These are phyloP conservation scores for Eremophila alpestris DNA, from an alignment of 2,797 vertebrate species.

Conservation along the genomic window DNA sequence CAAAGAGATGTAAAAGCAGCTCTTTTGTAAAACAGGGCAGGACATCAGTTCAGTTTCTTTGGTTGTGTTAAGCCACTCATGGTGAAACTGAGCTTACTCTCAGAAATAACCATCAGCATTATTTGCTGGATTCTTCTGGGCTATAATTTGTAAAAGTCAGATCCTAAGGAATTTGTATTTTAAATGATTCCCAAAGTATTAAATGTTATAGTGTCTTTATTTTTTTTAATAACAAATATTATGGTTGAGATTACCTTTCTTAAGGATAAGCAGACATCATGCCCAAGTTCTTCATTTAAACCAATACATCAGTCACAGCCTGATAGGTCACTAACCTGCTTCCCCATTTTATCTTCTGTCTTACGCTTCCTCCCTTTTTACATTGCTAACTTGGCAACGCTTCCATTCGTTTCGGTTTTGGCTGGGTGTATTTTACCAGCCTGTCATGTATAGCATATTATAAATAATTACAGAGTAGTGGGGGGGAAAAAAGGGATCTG, in stretches of 20 bases:
- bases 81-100: neutral
- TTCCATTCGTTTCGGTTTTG: neutral
- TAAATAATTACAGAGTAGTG: constrained; percentile 39
- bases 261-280: neutral
- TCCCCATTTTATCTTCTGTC: neutral
- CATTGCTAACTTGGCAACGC: neutral
- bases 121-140: neutral
- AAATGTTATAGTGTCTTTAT: neutral
- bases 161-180: neutral
- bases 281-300: neutral
- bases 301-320: neutral
- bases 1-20: neutral
- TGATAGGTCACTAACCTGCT: neutral
- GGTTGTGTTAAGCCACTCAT: neutral
- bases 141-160: neutral
- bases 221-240: neutral
- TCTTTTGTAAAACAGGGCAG: neutral
- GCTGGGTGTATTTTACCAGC: constrained; percentile 5
- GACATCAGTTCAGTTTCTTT: neutral
- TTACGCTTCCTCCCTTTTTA: neutral
- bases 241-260: neutral
- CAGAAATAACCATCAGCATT: neutral
- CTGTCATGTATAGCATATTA: neutral
- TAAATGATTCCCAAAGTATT: neutral
- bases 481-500: neutral